Evolutionary conservation across 1,140 invertebrate genomes (phyloP).

Genomic region (Geopemphigus sp.): DNA sequence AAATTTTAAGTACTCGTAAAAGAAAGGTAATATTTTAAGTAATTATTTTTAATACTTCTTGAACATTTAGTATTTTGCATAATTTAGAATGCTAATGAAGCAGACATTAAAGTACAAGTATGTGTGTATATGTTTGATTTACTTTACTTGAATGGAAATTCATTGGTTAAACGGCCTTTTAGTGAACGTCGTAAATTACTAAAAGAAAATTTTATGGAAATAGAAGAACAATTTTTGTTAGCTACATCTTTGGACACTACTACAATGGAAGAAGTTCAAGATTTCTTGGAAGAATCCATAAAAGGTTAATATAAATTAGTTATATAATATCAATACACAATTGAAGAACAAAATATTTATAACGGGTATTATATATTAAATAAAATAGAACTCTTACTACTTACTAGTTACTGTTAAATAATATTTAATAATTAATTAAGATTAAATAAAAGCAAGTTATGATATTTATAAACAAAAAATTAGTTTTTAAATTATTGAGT

Average conservation of each 20-base stretch:
- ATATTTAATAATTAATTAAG: neutral
- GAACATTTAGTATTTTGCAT: conserved; percentile 45
- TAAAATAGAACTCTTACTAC: neutral
- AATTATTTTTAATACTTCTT: neutral
- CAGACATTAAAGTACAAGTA: conserved; percentile 94
- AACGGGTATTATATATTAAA: neutral
- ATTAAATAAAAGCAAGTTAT: neutral
- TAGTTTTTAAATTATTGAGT: neutral
- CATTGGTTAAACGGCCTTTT: conserved; percentile 81
- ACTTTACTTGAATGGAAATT: conserved; percentile 87
- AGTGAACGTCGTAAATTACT: conserved; percentile 73
- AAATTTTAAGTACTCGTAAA: conserved; percentile 93
- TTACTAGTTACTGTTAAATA: neutral
- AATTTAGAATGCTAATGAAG: conserved; percentile 76
- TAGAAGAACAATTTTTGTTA: conserved; percentile 84
- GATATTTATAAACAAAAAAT: neutral
- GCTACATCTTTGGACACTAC: conserved; percentile 81
- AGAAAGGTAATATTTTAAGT: conserved; percentile 69
- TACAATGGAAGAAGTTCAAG: conserved; percentile 88
- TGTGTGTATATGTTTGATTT: conserved; percentile 98
- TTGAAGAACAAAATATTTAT: neutral
- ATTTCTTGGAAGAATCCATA: conserved; percentile 93
- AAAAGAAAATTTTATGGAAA: conserved; percentile 70
- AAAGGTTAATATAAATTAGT: conserved; percentile 66
- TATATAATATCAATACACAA: no score